Base-by-base conservation (phyloP, 1,140 invertebrate species). In the Drosophila eugracilis region DNA sequence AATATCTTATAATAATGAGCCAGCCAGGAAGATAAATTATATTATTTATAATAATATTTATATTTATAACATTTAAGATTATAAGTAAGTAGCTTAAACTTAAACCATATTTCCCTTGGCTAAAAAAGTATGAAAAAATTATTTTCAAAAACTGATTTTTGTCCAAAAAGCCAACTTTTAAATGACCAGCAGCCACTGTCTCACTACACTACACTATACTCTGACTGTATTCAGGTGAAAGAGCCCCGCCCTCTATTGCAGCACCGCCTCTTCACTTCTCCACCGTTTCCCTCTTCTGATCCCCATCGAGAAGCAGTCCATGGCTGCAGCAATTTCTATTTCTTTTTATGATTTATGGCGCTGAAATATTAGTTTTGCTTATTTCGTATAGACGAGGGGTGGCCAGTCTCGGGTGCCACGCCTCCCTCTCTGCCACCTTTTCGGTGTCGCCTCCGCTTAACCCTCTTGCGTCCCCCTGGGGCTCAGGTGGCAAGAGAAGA, bases 361-460 rank as follows among this genome's bases (percentile, higher is more conserved):
- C 53, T 84, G 80, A 84, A 84, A 84, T 84, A 84, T 84, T 84
- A 84, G 75, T 79, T 84, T 84, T 85, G 80, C 79, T 84, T 84
- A 84, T 84, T 84, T 84, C 79, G 75, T 78, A 84, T 50, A 73
- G 73, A 73, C 54, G 55, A 30, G 34, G 42, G 57, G 34, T 32
- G 57, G 59, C 58, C 26, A 50, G 44, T 72, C 66, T 71, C 37
- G 54, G 19, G 21, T 42, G 41, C 21, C 21, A 22, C 21, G 41
- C 41, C 41, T 21, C 17, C 50, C 19, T 21, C 39, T 24, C 24
- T 44, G 14, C n/a, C 22, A 50, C 30, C 32, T 14, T 10, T 24
- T 10, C 6, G 28, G 24, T 37, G 21, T 28, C 26, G 26, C 28
- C 28, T 9, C 21, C 24, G 34, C 12, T 44, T 30, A 37, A 42